A percentile compares a stretch with the other conserved stretches of the same genome.
Conservation (phyloP, 2,797 vertebrate species). For the Jordanella pulchra region DNA sequence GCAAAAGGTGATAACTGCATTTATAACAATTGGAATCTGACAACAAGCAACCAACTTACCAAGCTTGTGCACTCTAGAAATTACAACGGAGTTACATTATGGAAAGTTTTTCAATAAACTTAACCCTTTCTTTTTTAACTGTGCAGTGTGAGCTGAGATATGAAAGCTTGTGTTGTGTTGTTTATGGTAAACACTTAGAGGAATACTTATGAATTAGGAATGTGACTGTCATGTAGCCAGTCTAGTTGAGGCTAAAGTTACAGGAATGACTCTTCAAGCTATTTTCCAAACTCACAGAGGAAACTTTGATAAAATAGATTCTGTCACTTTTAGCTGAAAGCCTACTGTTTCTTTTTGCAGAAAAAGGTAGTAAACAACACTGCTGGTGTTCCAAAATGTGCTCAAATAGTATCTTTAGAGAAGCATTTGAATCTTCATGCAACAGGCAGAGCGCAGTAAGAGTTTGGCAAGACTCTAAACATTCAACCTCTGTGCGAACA, state of each 20-base stretch:
- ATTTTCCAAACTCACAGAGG: conserved; percentile 5
- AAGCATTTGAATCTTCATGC: conserved; percentile 22
- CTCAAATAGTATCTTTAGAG: conserved; percentile 32
- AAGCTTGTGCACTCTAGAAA: conserved; percentile 1
- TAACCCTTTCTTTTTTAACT: conserved; percentile 6
- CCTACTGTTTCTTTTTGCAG: conserved; percentile 12
- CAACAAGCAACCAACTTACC: neutral
- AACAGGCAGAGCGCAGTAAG: conserved; percentile 16
- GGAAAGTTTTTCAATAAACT: conserved; percentile 8
- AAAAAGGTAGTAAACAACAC: conserved; percentile 14
- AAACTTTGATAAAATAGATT: conserved; percentile 17
- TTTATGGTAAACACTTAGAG: neutral
- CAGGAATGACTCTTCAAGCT: conserved; percentile 17
- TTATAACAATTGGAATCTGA: neutral
- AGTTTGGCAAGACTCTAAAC: conserved; percentile 30
- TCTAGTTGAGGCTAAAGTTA: conserved; percentile 8
- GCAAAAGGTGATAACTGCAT: neutral
- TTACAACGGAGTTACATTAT: conserved; percentile 12
- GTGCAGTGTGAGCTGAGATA: neutral
- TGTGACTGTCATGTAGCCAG: conserved; percentile 10
- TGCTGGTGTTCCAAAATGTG: conserved; percentile 13
- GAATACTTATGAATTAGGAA: conserved; percentile 5
- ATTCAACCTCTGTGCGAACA: too few species aligned
- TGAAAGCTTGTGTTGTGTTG: neutral
- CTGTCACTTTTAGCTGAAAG: conserved; percentile 8